Percentiles rank a stretch among this genome's conserved stretches.
Conservation (phyloP, 2,888 invertebrate species). For the Cephonodes hylas region DNA sequence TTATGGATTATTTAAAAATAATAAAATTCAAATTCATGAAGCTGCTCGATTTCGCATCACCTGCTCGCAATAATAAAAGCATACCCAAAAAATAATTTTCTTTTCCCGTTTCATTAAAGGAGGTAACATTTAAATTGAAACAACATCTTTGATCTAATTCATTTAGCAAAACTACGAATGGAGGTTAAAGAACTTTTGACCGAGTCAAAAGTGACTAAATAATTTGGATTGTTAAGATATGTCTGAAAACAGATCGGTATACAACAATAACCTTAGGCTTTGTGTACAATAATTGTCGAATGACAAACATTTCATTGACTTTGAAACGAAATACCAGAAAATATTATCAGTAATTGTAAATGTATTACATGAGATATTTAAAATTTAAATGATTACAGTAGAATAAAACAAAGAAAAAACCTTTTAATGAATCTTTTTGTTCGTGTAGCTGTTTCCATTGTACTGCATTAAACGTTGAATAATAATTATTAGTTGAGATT, state of each 20-base stretch:
- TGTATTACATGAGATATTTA: too few species aligned
- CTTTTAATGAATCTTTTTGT: neutral
- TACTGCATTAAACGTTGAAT: conserved; percentile 11
- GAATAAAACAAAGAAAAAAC: neutral
- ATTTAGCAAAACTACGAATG: neutral
- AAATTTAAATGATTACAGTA: neutral
- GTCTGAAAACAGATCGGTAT: neutral
- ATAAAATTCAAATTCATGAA: neutral
- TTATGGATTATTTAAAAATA: neutral
- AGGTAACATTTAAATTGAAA: neutral
- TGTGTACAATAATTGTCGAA: neutral
- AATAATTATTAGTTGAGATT: conserved; percentile 13
- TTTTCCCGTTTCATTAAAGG: neutral
- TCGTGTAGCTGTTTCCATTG: conserved; percentile 8
- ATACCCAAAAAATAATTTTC: neutral
- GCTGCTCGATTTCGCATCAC: neutral
- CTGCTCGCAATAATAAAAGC: neutral
- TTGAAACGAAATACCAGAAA: too few species aligned
- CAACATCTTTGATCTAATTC: neutral
- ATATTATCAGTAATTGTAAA: too few species aligned
- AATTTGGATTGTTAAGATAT: neutral
- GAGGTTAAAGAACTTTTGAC: neutral
- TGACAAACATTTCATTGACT: too few species aligned
- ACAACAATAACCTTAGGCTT: neutral
- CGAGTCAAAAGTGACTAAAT: neutral